phyloP scores from a whole-genome alignment of 2,113 vertebrate species.

The Clarias batrachus region DNA sequence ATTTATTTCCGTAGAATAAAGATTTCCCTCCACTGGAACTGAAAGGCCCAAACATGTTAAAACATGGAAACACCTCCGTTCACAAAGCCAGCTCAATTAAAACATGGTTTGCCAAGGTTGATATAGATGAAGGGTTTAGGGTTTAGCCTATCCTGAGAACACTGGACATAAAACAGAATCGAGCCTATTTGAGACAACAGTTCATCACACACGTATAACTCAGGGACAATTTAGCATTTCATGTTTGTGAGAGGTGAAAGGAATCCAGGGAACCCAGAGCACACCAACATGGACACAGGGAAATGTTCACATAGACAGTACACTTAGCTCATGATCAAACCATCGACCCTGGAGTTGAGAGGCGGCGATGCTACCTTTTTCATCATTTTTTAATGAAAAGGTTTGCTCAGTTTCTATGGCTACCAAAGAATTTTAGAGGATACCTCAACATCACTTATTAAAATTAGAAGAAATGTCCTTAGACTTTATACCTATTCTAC shows the following conservation, averaged over 20 bases:
- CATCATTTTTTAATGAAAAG: constrained; percentile 5
- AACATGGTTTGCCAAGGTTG: not conserved
- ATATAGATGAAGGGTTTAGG: not conserved
- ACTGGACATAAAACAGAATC: not conserved
- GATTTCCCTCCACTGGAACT: not conserved
- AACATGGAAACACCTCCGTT: not conserved
- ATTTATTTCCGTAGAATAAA: not conserved
- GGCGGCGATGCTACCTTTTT: not conserved
- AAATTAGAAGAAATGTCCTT: not conserved
- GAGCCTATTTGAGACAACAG: not conserved
- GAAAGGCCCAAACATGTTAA: not conserved
- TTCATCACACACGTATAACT: not conserved
- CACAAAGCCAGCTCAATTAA: not conserved
- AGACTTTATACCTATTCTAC: not conserved
- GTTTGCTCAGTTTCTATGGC: not conserved
- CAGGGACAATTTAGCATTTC: not conserved
- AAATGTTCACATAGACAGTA: not conserved
- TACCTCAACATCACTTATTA: not conserved
- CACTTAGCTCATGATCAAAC: not conserved
- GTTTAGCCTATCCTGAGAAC: not conserved
- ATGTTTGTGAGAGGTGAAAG: not conserved
- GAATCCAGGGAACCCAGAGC: not conserved
- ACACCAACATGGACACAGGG: not conserved
- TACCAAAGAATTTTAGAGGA: not conserved
- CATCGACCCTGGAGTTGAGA: not conserved